Conservation (phyloP, 2,888 invertebrate genomes). For the Philonicus albiceps region DNA sequence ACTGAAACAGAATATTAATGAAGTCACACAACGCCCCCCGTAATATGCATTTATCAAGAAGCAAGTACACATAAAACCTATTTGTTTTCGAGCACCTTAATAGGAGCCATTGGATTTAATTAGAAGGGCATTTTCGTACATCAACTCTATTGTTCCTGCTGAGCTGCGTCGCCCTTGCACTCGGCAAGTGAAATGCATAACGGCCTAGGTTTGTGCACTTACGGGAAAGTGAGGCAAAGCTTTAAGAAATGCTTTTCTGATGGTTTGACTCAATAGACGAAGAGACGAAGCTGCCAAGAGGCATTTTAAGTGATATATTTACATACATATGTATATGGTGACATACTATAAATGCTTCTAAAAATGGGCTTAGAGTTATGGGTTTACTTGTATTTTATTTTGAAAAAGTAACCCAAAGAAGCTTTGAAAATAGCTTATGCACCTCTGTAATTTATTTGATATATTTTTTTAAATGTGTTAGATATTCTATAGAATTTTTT, state of each 20-base stretch:
- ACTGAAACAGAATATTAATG: slow-evolving; percentile 16
- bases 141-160: background rate
- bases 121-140: background rate
- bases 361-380: background rate
- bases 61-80: slow-evolving; percentile 28
- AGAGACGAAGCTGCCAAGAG: background rate
- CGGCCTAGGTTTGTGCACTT: background rate
- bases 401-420: background rate
- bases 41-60: slow-evolving; percentile 24
- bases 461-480: background rate
- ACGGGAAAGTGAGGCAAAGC: background rate
- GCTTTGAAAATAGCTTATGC: background rate
- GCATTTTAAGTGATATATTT: background rate
- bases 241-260: background rate
- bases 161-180: background rate
- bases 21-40: slow-evolving; percentile 28
- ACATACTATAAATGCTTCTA: too few relatives aligned
- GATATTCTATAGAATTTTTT: background rate
- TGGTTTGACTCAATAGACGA: background rate
- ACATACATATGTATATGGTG: too few relatives aligned
- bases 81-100: slow-evolving; percentile 18
- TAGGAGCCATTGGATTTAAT: slow-evolving; percentile 20
- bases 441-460: background rate
- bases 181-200: background rate
- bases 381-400: background rate